Evolutionary conservation across 1,140 invertebrate species (phyloP).

Genomic region (Pollicipes pollicipes): DNA sequence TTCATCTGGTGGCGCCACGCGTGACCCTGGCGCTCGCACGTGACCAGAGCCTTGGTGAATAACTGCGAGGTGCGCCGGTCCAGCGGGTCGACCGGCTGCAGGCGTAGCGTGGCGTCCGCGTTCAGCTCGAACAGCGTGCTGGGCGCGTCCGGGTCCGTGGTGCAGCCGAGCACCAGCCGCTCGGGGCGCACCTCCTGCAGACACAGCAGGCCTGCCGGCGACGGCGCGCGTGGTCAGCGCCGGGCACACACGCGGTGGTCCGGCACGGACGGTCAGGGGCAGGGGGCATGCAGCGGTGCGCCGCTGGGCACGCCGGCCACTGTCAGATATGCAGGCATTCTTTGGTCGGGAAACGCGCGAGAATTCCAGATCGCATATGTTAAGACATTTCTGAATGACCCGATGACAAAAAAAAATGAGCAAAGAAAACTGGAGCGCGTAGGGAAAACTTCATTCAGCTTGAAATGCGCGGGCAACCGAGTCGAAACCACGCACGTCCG

Average conservation of each 20-base stretch:
- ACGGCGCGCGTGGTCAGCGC: conserved; percentile 6
- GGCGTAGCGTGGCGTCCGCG: conserved; percentile 23
- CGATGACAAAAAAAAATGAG: too few species aligned
- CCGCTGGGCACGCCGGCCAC: too few species aligned
- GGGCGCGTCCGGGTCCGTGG: conserved; percentile 24
- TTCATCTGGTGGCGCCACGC: not conserved
- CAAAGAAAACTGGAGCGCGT: too few species aligned
- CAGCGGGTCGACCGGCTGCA: conserved; percentile 19
- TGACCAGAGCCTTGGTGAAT: conserved; percentile 14
- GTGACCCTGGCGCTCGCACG: not conserved
- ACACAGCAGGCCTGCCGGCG: conserved; percentile 22
- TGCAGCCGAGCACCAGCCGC: conserved; percentile 26
- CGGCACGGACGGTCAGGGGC: too few species aligned
- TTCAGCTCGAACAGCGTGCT: conserved; percentile 27
- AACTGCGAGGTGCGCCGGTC: conserved; percentile 8
- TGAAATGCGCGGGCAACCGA: too few species aligned
- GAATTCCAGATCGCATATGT: too few species aligned
- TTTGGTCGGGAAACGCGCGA: too few species aligned
- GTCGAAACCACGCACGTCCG: too few species aligned
- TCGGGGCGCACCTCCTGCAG: conserved; percentile 25
- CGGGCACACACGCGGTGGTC: not conserved
- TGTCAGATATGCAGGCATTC: too few species aligned
- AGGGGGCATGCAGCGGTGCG: too few species aligned
- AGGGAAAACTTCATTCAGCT: too few species aligned
- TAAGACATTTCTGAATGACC: too few species aligned